These are phyloP conservation scores for Enoplosus armatus DNA, from an alignment of 2,797 vertebrate genomes.

Conservation along the genomic window DNA sequence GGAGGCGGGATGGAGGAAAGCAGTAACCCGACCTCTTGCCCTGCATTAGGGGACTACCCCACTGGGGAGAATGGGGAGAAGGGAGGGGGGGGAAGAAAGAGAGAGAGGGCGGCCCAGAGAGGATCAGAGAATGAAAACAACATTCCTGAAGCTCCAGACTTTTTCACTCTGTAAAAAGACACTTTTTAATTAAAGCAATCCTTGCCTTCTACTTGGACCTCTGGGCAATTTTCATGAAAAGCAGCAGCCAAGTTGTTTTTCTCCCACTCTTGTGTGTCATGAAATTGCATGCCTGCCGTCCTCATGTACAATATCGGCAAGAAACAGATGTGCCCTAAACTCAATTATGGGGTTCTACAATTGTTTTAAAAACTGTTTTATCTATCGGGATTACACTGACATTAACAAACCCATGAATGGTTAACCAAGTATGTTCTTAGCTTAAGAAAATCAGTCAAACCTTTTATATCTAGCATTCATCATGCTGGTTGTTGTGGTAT, in stretches of 20 bases:
- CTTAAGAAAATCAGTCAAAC: slow-evolving; percentile 46
- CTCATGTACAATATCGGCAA: slow-evolving; percentile 53
- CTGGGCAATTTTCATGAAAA: slow-evolving; percentile 63
- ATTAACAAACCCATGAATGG: slow-evolving; percentile 42
- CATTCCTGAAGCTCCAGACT: slow-evolving; percentile 81
- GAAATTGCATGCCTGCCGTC: slow-evolving; percentile 71
- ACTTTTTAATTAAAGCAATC: slow-evolving; percentile 83
- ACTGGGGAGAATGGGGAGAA: slow-evolving; percentile 51
- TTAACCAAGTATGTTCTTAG: slow-evolving; percentile 62
- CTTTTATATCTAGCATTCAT: slow-evolving; percentile 53
- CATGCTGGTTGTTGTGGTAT: slow-evolving; percentile 53
- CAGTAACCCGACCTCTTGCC: slow-evolving; percentile 86
- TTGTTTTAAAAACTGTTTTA: slow-evolving; percentile 63
- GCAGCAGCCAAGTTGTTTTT: slow-evolving; percentile 64
- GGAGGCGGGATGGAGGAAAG: slow-evolving; percentile 67
- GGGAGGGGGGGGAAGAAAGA: slow-evolving; percentile 17
- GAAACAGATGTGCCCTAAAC: slow-evolving; percentile 76
- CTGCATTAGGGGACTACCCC: slow-evolving; percentile 77
- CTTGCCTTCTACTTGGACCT: slow-evolving; percentile 61
- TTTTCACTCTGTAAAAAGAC: slow-evolving; percentile 76
- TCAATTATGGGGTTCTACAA: slow-evolving; percentile 64
- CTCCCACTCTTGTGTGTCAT: slow-evolving; percentile 58
- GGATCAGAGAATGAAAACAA: slow-evolving; percentile 81
- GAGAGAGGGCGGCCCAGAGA: slow-evolving; percentile 32
- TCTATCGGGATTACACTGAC: slow-evolving; percentile 32